Conservation (phyloP, 2,113 vertebrate genomes). For the Anoura caudifer region DNA sequence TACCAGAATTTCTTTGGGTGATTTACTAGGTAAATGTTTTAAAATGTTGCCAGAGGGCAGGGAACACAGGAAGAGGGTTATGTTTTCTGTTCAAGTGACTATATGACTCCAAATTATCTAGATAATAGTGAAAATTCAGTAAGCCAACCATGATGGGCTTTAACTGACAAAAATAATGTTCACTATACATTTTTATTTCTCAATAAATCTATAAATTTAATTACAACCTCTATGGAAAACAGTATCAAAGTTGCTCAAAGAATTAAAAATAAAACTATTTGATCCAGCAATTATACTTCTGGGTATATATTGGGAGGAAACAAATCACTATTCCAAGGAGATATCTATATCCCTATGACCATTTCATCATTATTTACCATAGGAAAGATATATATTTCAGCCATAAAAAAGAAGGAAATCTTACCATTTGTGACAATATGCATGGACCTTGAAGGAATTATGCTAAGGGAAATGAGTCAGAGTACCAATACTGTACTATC, state of each 20-base stretch:
- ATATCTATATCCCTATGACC: background rate
- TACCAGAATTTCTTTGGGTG: background rate
- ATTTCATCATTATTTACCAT: background rate
- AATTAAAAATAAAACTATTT: background rate
- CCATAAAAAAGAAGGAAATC: background rate
- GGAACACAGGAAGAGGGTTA: background rate
- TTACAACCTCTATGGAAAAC: background rate
- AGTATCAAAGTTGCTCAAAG: background rate
- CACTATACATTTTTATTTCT: background rate
- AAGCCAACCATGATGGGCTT: background rate
- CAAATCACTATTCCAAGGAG: background rate
- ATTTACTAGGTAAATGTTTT: slow-evolving; percentile 20
- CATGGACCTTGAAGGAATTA: background rate
- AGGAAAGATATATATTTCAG: background rate
- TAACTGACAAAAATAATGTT: background rate
- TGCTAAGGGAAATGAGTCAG: background rate
- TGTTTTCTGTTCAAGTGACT: background rate
- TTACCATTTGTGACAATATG: background rate
- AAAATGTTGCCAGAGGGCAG: background rate
- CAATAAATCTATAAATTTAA: background rate
- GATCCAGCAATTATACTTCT: background rate
- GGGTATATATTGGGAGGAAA: background rate
- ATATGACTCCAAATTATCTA: background rate
- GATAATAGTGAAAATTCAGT: background rate
- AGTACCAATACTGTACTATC: background rate